phyloP scores from a whole-genome alignment of 2,888 invertebrate species.

The Hemicrepidius hirtus region DNA sequence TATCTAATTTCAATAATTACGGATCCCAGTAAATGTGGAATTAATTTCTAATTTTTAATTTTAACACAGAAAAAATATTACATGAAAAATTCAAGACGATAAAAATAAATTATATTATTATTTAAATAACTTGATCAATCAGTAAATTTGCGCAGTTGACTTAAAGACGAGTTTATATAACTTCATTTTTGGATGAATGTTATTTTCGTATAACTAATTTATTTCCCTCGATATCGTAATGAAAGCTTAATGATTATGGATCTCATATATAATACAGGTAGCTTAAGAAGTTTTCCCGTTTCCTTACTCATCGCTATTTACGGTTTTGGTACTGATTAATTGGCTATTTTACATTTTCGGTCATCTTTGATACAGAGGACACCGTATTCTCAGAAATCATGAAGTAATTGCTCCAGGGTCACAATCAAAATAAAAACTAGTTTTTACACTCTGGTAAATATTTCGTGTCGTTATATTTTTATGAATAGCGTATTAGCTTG shows the following conservation, averaged over 20 bases:
- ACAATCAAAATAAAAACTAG: neutral
- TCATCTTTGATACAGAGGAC: neutral
- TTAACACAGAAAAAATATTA: neutral
- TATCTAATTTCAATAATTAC: neutral
- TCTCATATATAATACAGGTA: slow-evolving; percentile 26
- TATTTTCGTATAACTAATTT: slow-evolving; percentile 6
- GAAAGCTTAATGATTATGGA: slow-evolving; percentile 33
- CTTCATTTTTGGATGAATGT: slow-evolving; percentile 7
- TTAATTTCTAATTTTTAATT: slow-evolving; percentile 8
- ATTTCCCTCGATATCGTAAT: slow-evolving; percentile 20
- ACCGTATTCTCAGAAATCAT: slow-evolving; percentile 4
- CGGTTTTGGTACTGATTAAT: slow-evolving; percentile 18
- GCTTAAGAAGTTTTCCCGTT: slow-evolving; percentile 14
- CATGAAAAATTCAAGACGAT: neutral
- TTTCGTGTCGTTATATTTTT: slow-evolving; percentile 12
- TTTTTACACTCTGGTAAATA: neutral
- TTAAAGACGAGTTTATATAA: slow-evolving; percentile 17
- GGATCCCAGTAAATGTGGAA: neutral
- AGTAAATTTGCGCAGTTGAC: slow-evolving; percentile 2
- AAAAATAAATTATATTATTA: neutral
- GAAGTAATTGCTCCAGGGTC: neutral
- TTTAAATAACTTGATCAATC: slow-evolving; percentile 13
- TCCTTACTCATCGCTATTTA: slow-evolving; percentile 37
- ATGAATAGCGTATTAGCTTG: neutral
- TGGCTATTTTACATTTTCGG: slow-evolving; percentile 4